Evolutionary conservation across 2,113 vertebrate species (phyloP).

Genomic region (Macaca mulatta): DNA sequence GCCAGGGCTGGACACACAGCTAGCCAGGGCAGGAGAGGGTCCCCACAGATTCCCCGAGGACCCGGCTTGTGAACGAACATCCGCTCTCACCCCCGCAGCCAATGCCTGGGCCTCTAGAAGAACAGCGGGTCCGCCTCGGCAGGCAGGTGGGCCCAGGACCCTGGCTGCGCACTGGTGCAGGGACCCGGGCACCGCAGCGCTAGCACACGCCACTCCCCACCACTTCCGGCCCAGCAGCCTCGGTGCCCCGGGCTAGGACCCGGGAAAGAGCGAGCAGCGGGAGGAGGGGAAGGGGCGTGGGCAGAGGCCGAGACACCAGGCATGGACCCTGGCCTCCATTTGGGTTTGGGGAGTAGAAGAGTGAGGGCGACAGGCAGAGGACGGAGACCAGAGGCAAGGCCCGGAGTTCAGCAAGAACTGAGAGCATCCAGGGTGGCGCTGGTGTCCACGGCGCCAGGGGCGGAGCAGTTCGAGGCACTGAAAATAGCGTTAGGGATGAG

Average conservation of each 20-base stretch:
- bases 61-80: background rate
- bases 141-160: background rate
- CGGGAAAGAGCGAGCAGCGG: background rate
- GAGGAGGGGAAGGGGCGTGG: background rate
- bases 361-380: background rate
- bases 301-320: fast-evolving
- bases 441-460: constrained; percentile 89
- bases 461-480: constrained; percentile 88
- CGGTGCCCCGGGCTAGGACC: background rate
- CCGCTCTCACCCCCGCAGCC: background rate
- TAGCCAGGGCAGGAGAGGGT: background rate
- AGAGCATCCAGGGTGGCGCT: constrained; percentile 88
- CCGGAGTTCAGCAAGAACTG: background rate
- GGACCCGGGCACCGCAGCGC: too few species aligned
- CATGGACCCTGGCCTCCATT: too few species aligned
- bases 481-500: constrained; percentile 88
- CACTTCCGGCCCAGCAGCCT: too few species aligned
- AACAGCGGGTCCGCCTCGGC: fast-evolving
- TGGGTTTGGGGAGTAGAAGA: background rate
- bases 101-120: background rate
- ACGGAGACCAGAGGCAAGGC: background rate
- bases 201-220: background rate
- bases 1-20: background rate
- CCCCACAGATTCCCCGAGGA: background rate
- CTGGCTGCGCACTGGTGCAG: too few species aligned